Evolutionary conservation across 2,888 invertebrate genomes (phyloP), one percentile per base, ranked within the genome.

Genomic region (Machimus rusticus): DNA sequence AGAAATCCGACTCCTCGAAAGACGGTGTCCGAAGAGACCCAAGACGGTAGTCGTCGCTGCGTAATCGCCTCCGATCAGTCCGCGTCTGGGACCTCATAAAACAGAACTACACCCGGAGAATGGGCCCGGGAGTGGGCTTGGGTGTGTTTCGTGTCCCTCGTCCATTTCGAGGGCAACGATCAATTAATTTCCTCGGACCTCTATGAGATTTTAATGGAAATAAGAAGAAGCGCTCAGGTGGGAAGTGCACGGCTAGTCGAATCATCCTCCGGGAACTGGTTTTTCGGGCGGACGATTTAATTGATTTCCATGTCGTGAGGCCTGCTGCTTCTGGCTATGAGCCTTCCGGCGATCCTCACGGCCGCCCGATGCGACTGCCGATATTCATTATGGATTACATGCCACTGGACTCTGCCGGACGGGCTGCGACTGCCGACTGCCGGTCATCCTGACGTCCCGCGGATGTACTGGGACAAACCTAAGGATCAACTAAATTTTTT

Each of bases 331-430:
- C 57, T 82, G 82, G 57, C 51, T 19, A 16, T 66, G 31, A 57
- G 37, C 34, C 82, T 34, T 37, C 57, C 37, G 37, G 51, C 66
- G 82, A 82, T 37, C 55, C 82, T 14, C 43, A 5, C 66, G 57
- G 57, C 82, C 37, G 55, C 34, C 66, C 37, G 82, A 82, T 82
- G 28, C 55, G 51, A 14, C 19, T 82, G 82, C 57, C 57, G 82
- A 82, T 82, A 82, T 66, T 66, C 82, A 82, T 82, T 82, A 82
- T 82, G 82, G 37, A 82, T 82, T 82, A 57, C 82, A 82, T 82
- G 57, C 57, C 19, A 57, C 37, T 66, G 57, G 66, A 34, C 57
- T 14, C 82, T 66, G 57, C 9, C 23, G 82, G 34, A 16, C 55
- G 55, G 55, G 14, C 66, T 51, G 5, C 34, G 46, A 6, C 34